These are phyloP conservation scores for Danio albolineatus DNA, from an alignment of 2,797 vertebrate species.

Conservation along the genomic window DNA sequence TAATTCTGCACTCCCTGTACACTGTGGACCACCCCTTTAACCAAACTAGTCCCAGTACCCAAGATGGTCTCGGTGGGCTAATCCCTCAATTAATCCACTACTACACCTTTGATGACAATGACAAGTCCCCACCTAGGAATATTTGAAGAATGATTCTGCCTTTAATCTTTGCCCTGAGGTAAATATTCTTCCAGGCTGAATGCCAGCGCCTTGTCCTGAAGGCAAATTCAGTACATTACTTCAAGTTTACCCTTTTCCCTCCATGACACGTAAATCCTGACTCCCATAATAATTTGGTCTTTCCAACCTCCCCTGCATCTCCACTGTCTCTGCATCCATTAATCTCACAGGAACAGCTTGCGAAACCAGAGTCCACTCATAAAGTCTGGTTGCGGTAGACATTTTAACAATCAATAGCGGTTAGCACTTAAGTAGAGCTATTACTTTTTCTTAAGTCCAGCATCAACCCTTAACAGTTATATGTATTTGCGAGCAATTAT, in stretches of 20 bases:
- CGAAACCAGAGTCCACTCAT: background rate
- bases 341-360: conserved; percentile 25
- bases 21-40: too few species aligned
- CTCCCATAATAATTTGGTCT: conserved; percentile 33
- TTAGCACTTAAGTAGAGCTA: conserved; percentile 50
- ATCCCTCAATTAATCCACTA: background rate
- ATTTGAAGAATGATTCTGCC: conserved; percentile 45
- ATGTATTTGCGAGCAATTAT: conserved; percentile 36
- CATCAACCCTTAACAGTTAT: conserved; percentile 41
- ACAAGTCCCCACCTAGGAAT: background rate
- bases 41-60: too few species aligned
- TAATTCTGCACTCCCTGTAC: too few species aligned
- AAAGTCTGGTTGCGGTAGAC: conserved; percentile 38
- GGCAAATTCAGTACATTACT: conserved; percentile 22
- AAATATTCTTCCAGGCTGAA: conserved; percentile 11
- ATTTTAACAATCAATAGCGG: conserved; percentile 59
- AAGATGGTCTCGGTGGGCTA: background rate
- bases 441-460: conserved; percentile 44
- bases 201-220: background rate
- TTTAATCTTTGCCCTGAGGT: conserved; percentile 30
- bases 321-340: conserved; percentile 28
- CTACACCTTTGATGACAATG: background rate
- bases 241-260: conserved; percentile 15
- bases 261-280: background rate
- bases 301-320: conserved; percentile 18